phyloP scores from a whole-genome alignment of 2,888 invertebrate genomes.

The Poecilus cupreus region DNA sequence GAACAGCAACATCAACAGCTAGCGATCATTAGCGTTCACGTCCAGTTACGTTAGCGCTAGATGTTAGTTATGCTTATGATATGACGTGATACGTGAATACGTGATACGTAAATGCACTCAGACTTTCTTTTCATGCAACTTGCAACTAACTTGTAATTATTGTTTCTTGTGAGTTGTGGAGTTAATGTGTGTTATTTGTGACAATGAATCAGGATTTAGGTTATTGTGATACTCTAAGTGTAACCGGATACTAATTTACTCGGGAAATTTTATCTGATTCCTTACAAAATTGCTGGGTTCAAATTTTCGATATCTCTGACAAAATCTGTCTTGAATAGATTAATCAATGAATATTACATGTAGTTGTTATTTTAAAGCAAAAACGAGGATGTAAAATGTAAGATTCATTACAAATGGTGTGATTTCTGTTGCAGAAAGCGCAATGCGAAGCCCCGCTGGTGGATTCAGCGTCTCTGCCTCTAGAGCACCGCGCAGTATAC shows the following conservation, averaged over 20 bases:
- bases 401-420: neutral
- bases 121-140: constrained; percentile 4
- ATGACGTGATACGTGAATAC: constrained; percentile 23
- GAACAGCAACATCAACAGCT: neutral
- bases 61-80: constrained; percentile 8
- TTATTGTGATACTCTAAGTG: neutral
- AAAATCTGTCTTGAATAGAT: too few species aligned
- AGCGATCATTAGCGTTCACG: constrained; percentile 28
- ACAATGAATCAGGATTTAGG: constrained; percentile 9
- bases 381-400: too few species aligned
- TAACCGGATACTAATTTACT: neutral
- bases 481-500: constrained; percentile 87
- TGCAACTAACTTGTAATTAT: constrained; percentile 9
- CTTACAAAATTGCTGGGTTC: neutral
- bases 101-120: neutral
- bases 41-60: constrained; percentile 28
- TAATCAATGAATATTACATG: too few species aligned
- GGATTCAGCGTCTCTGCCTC: constrained; percentile 86
- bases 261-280: neutral
- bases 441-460: constrained; percentile 85
- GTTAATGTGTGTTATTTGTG: constrained; percentile 6
- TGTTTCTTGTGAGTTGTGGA: constrained; percentile 15
- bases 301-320: neutral
- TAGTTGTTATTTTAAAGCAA: too few species aligned
- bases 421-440: constrained; percentile 79